phyloP scores from a whole-genome alignment of 2,888 invertebrate genomes.

The Andrena bucephala region DNA sequence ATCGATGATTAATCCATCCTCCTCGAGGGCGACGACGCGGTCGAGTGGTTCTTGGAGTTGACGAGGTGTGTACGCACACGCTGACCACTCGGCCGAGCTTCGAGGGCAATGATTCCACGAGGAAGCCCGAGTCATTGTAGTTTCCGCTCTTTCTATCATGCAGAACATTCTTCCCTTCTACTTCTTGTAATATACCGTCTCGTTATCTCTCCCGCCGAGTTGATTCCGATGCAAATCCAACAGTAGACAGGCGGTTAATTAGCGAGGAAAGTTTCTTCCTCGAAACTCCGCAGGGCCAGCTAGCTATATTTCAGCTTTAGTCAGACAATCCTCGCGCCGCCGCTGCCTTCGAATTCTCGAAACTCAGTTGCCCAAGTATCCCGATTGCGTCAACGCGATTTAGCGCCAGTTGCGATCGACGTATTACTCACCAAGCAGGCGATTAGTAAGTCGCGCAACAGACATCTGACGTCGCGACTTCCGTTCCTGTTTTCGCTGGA shows the following conservation, averaged over 20 bases:
- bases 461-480: conserved; percentile 8
- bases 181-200: background rate
- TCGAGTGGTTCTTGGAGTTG: conserved; percentile 51
- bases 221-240: background rate
- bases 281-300: background rate
- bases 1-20: conserved; percentile 68
- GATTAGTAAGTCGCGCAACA: background rate
- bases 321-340: background rate
- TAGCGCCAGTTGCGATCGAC: background rate
- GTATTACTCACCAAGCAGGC: conserved; percentile 19
- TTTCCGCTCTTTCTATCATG: conserved; percentile 15
- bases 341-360: background rate
- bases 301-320: background rate
- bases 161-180: background rate
- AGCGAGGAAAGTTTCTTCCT: background rate
- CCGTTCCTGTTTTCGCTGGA: conserved; percentile 18
- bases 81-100: background rate
- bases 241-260: background rate
- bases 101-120: conserved; percentile 11
- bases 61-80: conserved; percentile 29
- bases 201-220: background rate
- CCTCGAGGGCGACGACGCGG: conserved; percentile 48
- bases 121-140: conserved; percentile 20
- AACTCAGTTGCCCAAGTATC: background rate
- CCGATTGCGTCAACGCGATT: conserved; percentile 25